Evolutionary conservation across 2,888 invertebrate genomes (phyloP).

Genomic region (Limnephilus rhombicus): DNA sequence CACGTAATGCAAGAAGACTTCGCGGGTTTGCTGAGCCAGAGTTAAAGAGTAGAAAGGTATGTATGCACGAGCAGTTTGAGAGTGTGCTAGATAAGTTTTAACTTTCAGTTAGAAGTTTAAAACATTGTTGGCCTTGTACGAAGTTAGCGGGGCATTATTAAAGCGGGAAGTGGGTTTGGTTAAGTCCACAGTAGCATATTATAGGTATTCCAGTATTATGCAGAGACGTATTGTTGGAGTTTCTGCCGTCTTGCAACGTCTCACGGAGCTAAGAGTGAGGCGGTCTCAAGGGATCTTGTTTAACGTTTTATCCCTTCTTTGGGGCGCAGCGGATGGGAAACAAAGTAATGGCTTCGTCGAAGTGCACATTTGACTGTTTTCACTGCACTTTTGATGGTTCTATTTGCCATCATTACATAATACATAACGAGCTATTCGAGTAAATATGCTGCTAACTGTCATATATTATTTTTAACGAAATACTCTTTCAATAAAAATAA

Average conservation of each 20-base stretch:
- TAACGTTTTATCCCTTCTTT: not conserved
- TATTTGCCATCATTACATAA: not conserved
- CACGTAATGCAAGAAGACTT: not conserved
- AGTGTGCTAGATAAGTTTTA: conserved; percentile 32
- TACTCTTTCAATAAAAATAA: too few species aligned
- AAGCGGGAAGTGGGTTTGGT: conserved; percentile 26
- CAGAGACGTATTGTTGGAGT: not conserved
- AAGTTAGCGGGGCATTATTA: conserved; percentile 49
- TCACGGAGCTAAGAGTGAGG: not conserved
- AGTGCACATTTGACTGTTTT: not conserved
- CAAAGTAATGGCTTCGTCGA: not conserved
- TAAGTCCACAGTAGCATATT: not conserved
- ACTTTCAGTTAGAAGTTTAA: conserved; percentile 36
- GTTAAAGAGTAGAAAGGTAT: not conserved
- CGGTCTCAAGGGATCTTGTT: not conserved
- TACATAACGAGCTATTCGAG: not conserved
- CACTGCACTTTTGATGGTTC: not conserved
- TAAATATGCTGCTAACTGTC: not conserved
- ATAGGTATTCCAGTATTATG: not conserved
- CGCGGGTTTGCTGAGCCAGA: not conserved
- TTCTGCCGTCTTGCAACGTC: not conserved
- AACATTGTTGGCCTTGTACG: conserved; percentile 50
- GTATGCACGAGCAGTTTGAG: not conserved
- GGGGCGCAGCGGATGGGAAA: not conserved
- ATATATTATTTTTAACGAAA: not conserved